phyloP scores from a whole-genome alignment of 2,888 invertebrate genomes.

The Meta bourneti region DNA sequence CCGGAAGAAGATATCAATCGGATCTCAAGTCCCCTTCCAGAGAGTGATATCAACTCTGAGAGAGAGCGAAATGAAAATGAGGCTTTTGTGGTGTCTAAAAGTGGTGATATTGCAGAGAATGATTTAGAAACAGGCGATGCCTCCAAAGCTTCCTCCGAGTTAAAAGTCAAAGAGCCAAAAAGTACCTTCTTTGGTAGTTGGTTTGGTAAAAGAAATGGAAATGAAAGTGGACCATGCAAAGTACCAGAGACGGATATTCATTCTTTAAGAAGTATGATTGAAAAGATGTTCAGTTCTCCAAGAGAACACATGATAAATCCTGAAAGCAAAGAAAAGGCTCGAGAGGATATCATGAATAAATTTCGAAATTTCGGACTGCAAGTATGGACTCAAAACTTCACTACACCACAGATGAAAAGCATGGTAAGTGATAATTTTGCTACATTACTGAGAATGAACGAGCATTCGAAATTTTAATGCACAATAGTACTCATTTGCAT shows the following conservation, averaged over 20 bases:
- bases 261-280: conserved; percentile 73
- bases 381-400: conserved; percentile 75
- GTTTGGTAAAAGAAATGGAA: conserved; percentile 48
- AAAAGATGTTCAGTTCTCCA: conserved; percentile 73
- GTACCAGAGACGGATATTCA: conserved; percentile 68
- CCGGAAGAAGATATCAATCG: background rate
- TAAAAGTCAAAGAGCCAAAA: conserved; percentile 21
- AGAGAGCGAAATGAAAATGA: conserved; percentile 69
- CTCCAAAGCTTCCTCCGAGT: conserved; percentile 38
- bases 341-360: conserved; percentile 71
- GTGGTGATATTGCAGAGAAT: conserved; percentile 43
- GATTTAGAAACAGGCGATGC: conserved; percentile 50
- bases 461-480: too few relatives aligned
- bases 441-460: background rate
- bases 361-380: conserved; percentile 68
- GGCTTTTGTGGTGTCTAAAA: conserved; percentile 24
- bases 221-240: conserved; percentile 65
- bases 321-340: conserved; percentile 67
- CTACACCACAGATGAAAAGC: conserved; percentile 56
- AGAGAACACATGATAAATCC: conserved; percentile 59
- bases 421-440: conserved; percentile 28
- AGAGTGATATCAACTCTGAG: conserved; percentile 3
- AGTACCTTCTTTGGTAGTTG: conserved; percentile 45
- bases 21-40: background rate
- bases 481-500: too few relatives aligned